These are phyloP conservation scores for roundworm (Caenorhabditis elegans) DNA, from an alignment of 1,140 invertebrate genomes.

Conservation along the genomic window DNA sequence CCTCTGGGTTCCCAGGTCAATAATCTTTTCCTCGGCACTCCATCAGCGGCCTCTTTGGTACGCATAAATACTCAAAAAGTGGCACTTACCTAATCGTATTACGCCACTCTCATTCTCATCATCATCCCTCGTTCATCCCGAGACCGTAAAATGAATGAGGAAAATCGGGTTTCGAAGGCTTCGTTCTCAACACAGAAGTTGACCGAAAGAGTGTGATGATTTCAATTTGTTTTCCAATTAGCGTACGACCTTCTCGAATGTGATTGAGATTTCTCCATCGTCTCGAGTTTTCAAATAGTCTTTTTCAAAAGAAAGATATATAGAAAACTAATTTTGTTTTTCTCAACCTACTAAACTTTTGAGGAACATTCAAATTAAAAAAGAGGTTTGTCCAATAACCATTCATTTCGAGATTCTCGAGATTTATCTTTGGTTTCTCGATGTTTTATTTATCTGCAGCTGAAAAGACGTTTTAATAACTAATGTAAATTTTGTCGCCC, in stretches of 20 bases:
- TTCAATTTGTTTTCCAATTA: conserved; percentile 33
- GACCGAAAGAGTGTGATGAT: neutral
- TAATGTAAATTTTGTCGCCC: too few species aligned
- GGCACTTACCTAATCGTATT: conserved; percentile 31
- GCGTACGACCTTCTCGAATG: conserved; percentile 18
- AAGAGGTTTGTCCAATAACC: too few species aligned
- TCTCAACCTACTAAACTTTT: neutral
- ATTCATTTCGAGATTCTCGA: too few species aligned
- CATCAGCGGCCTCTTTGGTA: conserved; percentile 23
- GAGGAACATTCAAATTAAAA: too few species aligned
- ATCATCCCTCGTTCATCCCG: neutral
- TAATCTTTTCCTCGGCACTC: conserved; percentile 1
- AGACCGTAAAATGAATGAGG: neutral
- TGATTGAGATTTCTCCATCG: neutral
- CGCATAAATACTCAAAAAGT: conserved; percentile 30
- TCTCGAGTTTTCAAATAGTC: neutral
- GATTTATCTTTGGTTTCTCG: too few species aligned
- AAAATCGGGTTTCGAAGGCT: too few species aligned
- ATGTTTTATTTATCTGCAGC: too few species aligned
- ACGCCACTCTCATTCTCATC: conserved; percentile 7
- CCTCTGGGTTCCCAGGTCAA: conserved; percentile 13
- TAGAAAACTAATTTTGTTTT: neutral
- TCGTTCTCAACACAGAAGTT: neutral
- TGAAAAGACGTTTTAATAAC: too few species aligned
- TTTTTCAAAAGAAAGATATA: neutral